Conservation (phyloP, 2,113 vertebrate species). For the Osmerus eperlanus region DNA sequence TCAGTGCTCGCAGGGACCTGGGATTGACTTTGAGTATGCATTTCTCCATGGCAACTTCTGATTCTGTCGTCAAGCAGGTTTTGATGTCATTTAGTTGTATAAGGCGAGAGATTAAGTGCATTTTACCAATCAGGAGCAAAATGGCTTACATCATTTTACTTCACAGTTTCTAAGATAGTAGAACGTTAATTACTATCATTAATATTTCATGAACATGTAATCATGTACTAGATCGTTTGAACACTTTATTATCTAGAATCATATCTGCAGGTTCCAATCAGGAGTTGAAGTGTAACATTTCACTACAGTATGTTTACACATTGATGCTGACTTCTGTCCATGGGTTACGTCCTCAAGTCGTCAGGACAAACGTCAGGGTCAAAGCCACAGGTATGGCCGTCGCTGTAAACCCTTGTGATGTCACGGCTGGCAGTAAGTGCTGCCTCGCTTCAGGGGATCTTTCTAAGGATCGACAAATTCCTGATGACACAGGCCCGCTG, state of each 20-base stretch:
- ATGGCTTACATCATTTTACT: no score
- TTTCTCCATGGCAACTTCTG: neutral
- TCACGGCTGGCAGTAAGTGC: conserved; percentile 17
- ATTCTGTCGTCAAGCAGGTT: neutral
- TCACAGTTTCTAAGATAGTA: no score
- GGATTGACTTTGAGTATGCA: neutral
- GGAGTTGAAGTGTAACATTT: neutral
- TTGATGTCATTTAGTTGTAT: no score
- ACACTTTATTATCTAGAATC: no score
- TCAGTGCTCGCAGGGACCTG: conserved; percentile 2
- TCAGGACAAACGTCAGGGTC: neutral
- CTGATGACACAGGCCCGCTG: conserved; percentile 22
- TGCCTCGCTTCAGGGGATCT: conserved; percentile 20
- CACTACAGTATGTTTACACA: neutral
- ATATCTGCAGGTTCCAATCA: no score
- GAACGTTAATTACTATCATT: no score
- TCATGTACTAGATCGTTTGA: no score
- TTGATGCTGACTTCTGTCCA: neutral
- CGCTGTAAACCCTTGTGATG: conserved; percentile 20
- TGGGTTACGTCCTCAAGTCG: neutral
- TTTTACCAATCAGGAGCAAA: no score
- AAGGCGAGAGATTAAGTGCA: no score
- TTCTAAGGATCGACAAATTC: conserved; percentile 29
- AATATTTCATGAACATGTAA: no score
- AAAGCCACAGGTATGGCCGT: conserved; percentile 2